A percentile compares a stretch with the other conserved stretches of the same genome.
Conservation (phyloP, 2,797 vertebrate species). For the Neosilurus hyrtlii region DNA sequence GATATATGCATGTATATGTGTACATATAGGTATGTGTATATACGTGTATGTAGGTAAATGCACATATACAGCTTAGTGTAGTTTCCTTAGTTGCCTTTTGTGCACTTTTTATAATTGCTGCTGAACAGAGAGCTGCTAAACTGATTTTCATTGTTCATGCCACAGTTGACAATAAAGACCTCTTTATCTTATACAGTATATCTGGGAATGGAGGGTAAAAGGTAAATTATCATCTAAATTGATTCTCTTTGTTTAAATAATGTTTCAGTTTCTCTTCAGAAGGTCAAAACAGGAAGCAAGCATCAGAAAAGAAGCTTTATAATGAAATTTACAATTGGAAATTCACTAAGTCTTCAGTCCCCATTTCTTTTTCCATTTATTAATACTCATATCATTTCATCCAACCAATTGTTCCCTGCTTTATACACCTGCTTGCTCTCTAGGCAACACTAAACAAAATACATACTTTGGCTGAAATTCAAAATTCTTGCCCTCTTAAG, state of each 20-base stretch:
- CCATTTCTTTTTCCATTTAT: slow-evolving; percentile 10
- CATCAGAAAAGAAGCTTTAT: slow-evolving; percentile 26
- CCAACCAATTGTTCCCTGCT: neutral
- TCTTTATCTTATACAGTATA: no score
- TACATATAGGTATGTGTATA: no score
- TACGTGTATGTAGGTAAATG: no score
- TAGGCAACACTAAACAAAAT: neutral
- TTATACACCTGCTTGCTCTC: slow-evolving; percentile 14
- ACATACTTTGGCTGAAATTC: neutral
- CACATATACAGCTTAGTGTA: no score
- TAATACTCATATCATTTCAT: neutral
- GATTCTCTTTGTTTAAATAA: neutral
- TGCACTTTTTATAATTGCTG: no score
- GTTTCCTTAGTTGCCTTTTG: no score
- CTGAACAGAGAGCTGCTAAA: no score
- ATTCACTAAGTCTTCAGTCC: slow-evolving; percentile 19
- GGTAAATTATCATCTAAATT: neutral
- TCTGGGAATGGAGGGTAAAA: neutral
- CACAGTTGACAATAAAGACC: no score
- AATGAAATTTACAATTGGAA: slow-evolving; percentile 33
- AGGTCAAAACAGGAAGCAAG: slow-evolving; percentile 29
- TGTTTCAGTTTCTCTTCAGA: slow-evolving; percentile 38
- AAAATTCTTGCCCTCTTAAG: neutral
- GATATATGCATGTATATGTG: no score
- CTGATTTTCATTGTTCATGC: no score